Evolutionary conservation across 1,140 invertebrate genomes (phyloP), one percentile per base, ranked within the genome.

Genomic region (Drosophila tani): DNA sequence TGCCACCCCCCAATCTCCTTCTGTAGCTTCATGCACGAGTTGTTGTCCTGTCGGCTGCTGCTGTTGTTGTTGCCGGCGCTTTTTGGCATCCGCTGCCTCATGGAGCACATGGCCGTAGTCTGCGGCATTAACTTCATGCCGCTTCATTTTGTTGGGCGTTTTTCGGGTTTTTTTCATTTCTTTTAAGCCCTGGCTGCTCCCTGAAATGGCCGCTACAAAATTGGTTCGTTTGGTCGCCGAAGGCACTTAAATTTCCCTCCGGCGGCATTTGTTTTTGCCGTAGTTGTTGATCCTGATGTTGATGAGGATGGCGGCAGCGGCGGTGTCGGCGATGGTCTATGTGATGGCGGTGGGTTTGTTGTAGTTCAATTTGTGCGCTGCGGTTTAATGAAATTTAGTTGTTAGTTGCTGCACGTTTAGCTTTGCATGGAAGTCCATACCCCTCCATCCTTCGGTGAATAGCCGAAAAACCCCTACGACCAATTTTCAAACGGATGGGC

Each of bases 331-430:
- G 51, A 53, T 47, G 50, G 49, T 51, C 40, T 35, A 45, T 62
- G 38, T 41, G 62, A 17, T 64, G 60, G 21, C 63, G 50, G 50
- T 75, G 73, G 58, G 65, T 71, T 69, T 63, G 64, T 88, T 87
- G 81, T 87, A 88, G 84, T 88, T 87, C 84, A 88, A 87, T 87
- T 87, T 87, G 84, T 84, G 81, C 77, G 73, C 79, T 87, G 83
- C 77, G 83, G 84, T 82, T 87, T 87, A 88, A 87, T 87, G 84
- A 87, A 88, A 87, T 87, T 87, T 84, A 87, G 83, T 87, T 87
- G 83, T 87, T 87, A 87, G 83, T 84, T 88, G 83, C 84, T 81
- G 83, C 84, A 87, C 84, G 83, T 88, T 88, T 88, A 77, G 75
- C 74, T 80, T 78, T 83, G 63, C 82, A 88, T 77, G 71, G 75